phyloP scores from a whole-genome alignment of 1,140 invertebrate species.

The Idris sp. region DNA sequence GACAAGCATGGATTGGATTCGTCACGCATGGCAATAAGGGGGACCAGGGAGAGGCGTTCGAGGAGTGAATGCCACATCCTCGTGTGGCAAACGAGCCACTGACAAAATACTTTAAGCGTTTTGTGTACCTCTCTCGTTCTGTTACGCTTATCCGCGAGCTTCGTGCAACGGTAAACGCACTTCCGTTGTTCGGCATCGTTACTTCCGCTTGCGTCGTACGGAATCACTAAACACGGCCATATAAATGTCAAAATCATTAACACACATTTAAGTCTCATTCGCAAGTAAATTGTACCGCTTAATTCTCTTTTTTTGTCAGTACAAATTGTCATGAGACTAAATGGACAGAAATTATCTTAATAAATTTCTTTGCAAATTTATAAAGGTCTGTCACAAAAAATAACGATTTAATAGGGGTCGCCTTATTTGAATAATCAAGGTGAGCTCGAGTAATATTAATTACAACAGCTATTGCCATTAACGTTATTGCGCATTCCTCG shows the following conservation, averaged over 20 bases:
- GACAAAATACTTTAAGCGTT: conserved; percentile 60
- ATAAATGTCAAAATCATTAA: conserved; percentile 57
- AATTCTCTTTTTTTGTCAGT: no score
- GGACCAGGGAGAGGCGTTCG: conserved; percentile 9
- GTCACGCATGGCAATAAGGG: conserved; percentile 53
- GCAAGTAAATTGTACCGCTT: conserved; percentile 29
- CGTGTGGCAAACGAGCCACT: conserved; percentile 47
- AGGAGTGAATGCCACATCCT: conserved; percentile 58
- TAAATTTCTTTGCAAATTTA: conserved; percentile 19
- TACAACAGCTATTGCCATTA: conserved; percentile 53
- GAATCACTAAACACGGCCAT: conserved; percentile 48
- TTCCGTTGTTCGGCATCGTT: conserved; percentile 46
- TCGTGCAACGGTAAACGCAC: conserved; percentile 64
- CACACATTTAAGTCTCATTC: conserved; percentile 32
- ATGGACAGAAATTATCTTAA: no score
- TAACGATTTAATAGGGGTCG: conserved; percentile 28
- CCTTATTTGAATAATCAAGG: conserved; percentile 53
- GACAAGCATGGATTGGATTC: conserved; percentile 43
- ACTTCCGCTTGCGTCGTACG: conserved; percentile 51
- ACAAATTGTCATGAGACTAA: no score
- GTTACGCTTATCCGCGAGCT: conserved; percentile 59
- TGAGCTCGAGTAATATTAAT: conserved; percentile 52
- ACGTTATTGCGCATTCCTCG: conserved; percentile 41
- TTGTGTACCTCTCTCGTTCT: conserved; percentile 46
- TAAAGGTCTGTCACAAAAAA: conserved; percentile 35